Percentiles rank a stretch among this genome's conserved stretches.
These are phyloP conservation scores for Plebejus melissa DNA, from an alignment of 2,888 invertebrate genomes.

Conservation along the genomic window DNA sequence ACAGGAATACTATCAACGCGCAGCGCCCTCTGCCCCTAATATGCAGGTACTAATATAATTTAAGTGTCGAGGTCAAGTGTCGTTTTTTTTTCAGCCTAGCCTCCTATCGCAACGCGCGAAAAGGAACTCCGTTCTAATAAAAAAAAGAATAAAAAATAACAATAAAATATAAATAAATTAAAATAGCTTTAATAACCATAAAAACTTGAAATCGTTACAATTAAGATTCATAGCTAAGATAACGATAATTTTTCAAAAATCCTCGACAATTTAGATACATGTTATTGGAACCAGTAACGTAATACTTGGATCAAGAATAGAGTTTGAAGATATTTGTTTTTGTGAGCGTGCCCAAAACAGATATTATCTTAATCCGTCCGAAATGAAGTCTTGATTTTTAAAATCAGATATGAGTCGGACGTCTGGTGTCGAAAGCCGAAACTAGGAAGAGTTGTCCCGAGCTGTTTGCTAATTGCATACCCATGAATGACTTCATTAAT, in stretches of 20 bases:
- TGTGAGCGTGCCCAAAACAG: neutral
- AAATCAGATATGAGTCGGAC: constrained; percentile 18
- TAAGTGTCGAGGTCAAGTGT: no score
- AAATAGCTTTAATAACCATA: neutral
- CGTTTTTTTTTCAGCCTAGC: no score
- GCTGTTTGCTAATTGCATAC: constrained; percentile 9
- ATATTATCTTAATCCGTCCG: constrained; percentile 14
- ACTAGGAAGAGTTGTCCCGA: constrained; percentile 3
- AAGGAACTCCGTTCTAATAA: no score
- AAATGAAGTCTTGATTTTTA: constrained; percentile 11
- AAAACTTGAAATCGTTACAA: neutral
- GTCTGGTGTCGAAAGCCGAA: constrained; percentile 13
- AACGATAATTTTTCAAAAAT: neutral
- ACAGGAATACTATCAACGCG: no score
- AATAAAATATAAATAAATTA: neutral
- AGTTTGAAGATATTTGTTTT: neutral
- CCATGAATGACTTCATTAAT: constrained; percentile 20
- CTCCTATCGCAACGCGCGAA: no score
- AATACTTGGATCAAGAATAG: neutral
- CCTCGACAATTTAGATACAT: neutral
- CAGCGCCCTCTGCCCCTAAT: no score
- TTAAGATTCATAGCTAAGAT: neutral
- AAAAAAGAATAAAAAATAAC: neutral
- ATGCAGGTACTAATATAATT: no score
- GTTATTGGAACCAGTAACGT: neutral